Conservation (phyloP, 1,140 invertebrate species). For the Aporrectodea caliginosa region DNA sequence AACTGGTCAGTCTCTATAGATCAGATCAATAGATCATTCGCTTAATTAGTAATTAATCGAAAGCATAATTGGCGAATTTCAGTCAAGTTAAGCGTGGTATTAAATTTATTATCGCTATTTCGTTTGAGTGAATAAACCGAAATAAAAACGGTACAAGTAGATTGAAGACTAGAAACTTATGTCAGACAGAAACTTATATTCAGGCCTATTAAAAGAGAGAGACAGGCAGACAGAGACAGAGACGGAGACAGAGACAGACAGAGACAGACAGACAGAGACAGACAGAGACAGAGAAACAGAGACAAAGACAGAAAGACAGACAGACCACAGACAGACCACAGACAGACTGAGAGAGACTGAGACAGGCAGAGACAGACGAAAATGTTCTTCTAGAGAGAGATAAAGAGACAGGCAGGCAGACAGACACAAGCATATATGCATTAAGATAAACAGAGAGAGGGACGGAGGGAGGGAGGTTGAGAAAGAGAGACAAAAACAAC, state of each 20-base stretch:
- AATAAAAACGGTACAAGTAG: too few relatives aligned
- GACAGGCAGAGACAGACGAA: background rate
- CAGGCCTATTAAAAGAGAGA: too few relatives aligned
- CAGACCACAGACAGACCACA: background rate
- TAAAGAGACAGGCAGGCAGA: background rate
- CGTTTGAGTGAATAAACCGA: too few relatives aligned
- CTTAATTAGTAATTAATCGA: too few relatives aligned
- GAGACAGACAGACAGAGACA: background rate
- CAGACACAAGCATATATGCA: background rate
- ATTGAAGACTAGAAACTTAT: too few relatives aligned
- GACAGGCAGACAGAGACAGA: too few relatives aligned
- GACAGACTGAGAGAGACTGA: background rate
- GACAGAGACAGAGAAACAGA: slow-evolving; percentile 8
- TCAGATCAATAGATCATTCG: too few relatives aligned
- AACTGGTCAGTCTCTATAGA: slow-evolving; percentile 93
- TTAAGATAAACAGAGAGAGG: background rate
- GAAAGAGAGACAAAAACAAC: background rate
- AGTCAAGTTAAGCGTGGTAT: too few relatives aligned
- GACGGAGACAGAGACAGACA: too few relatives aligned
- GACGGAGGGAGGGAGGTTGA: background rate
- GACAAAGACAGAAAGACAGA: background rate
- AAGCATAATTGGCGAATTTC: too few relatives aligned
- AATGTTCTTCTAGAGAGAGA: background rate
- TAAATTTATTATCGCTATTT: too few relatives aligned
- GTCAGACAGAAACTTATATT: too few relatives aligned